Evolutionary conservation across 2,113 vertebrate species (phyloP), one percentile per base, ranked within the genome.

Genomic region (Vulpes ferrilata): DNA sequence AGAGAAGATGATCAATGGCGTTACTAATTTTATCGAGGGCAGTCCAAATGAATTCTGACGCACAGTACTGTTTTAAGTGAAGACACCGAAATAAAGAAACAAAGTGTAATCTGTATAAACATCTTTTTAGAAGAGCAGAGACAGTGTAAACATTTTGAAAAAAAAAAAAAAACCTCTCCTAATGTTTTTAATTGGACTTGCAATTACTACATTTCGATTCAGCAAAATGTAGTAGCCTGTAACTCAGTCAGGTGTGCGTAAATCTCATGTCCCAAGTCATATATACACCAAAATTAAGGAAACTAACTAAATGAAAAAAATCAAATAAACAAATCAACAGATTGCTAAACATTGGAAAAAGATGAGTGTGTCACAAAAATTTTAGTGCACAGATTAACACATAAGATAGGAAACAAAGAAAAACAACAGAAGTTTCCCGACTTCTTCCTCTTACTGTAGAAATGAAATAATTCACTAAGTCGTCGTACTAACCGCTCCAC

Each of bases 1-100:
- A 97, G 87, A 96, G 88, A 96, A 98, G 97, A 96, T 79, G 80
- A 96, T 81, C 81, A 62, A 32, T 51, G 76, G 15, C 35, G 55
- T 98, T 73, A 96, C 74, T 95, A 65, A 97, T 94, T 96, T 84
- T 90, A 91, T 23, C 43, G 74, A 93, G 19, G 55, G 22, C 16
- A 87, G 32, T 92, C 32, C 55, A 86, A 96, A 92, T 43, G 22
- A 97, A 86, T 87, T 96, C 43, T 96, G 86, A 96, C 15, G 91
- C 67, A 84, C 1, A 35, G 11, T 71, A 71, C 32, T 88, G 20
- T 81, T 90, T 90, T 95, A 96, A 93, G 53, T n/a, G 57, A 97
- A 95, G 71, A 80, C 32, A 90, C 5, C 11, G 25, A 94, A 95
- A 73, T 81, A 81, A 88, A 79, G 38, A 93, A 93, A 94, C 7